Evolutionary conservation across 1,140 invertebrate species (phyloP), one percentile per base, ranked within the genome.

Genomic region (Orussus abietinus): DNA sequence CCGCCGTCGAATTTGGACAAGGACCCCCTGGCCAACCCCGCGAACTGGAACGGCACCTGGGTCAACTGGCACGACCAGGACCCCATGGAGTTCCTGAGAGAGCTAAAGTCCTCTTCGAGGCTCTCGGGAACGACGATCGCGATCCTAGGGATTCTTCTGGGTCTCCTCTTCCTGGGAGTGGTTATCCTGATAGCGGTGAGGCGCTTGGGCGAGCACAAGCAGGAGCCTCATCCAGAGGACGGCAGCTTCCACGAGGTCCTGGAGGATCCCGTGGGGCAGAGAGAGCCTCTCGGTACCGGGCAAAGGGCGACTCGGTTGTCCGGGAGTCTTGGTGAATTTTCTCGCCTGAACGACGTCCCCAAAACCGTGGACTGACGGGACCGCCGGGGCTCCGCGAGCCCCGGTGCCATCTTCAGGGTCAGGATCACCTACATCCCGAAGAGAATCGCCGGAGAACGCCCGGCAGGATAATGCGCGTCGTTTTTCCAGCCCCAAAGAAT

Each of bases 21-120:
- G 7, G 83, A 85, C 65, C 64, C 70, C 0, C 51, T 45, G 4
- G 76, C 76, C 2, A 66, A 84, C 69, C 84, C 84, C 2, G 45
- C 15, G 3, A 48, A 68, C 12, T 79, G 71, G 64, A 75, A 77
- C 28, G 59, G 71, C n/a, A 75, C 74, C 0, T 82, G 79, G 79
- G 66, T 64, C 4, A 75, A 59, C 38, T 83, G 80, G 80, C 39
- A 59, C 43, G 77, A 80, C 44, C 42, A 52, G 20, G 47, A 66
- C 28, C 49, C 59, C 1, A 20, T 42, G 3, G 46, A 50, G 13
- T 25, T 37, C 4, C 11, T 15, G 34, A 36, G 18, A 25, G 22
- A 25, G 22, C 22, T 25, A 6, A 25, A n/a, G 22, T 7, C 22
- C 6, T 25, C 6, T n/a, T n/a, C n/a, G n/a, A n/a, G 14, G 5